phyloP scores from a whole-genome alignment of 2,888 invertebrate genomes.

The Dendrolimus pini region DNA sequence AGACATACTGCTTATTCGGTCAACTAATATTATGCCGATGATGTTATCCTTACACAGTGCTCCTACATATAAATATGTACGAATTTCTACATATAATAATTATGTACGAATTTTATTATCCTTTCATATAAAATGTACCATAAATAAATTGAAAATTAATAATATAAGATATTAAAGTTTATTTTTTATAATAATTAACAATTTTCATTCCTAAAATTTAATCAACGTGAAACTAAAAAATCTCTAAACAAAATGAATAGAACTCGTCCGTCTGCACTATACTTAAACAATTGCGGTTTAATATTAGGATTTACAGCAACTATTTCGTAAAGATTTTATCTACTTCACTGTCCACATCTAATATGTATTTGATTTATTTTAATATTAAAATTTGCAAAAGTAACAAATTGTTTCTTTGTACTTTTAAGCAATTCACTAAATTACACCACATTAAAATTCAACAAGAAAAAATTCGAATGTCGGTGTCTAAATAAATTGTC shows the following conservation, averaged over 20 bases:
- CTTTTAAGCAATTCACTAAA: constrained; percentile 82
- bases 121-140: constrained; percentile 20
- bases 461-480: constrained; percentile 62
- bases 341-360: constrained; percentile 54
- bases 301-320: constrained; percentile 63
- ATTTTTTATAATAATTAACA: constrained; percentile 59
- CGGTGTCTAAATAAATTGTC: constrained; percentile 69
- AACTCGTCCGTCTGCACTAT: constrained; percentile 35
- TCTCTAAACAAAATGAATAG: constrained; percentile 40
- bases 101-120: constrained; percentile 31
- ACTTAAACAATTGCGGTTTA: constrained; percentile 45
- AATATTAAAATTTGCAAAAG: constrained; percentile 83
- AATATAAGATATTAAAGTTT: constrained; percentile 48
- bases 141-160: constrained; percentile 39
- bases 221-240: constrained; percentile 53
- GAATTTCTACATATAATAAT: constrained; percentile 18
- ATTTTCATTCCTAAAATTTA: constrained; percentile 58
- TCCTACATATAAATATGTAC: constrained; percentile 12
- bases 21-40: constrained; percentile 53
- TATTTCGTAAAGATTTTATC: constrained; percentile 64
- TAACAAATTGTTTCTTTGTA: constrained; percentile 83
- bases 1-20: constrained; percentile 42
- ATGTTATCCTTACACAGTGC: constrained; percentile 41
- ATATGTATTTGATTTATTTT: constrained; percentile 70
- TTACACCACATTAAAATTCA: constrained; percentile 70